phyloP scores from a whole-genome alignment of 2,888 invertebrate species.

The Caenorhabditis zanzibari region DNA sequence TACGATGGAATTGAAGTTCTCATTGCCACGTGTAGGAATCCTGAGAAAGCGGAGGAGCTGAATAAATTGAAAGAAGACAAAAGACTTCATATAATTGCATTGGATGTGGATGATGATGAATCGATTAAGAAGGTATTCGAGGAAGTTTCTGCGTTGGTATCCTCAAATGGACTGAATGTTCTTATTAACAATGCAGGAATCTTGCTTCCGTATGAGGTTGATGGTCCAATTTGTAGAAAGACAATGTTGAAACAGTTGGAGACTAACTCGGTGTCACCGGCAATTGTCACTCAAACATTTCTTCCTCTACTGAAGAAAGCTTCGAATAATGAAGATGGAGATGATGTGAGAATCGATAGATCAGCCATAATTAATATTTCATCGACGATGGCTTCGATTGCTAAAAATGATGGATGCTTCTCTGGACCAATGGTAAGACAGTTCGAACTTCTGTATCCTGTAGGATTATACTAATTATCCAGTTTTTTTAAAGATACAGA shows the following conservation, averaged over 20 bases:
- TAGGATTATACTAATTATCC: too few relatives aligned
- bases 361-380: slow-evolving; percentile 75
- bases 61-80: slow-evolving; percentile 33
- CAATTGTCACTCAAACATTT: slow-evolving; percentile 61
- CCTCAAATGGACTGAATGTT: slow-evolving; percentile 50
- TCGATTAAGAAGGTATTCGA: slow-evolving; percentile 55
- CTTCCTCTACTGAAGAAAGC: slow-evolving; percentile 66
- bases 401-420: slow-evolving; percentile 63
- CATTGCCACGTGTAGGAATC: slow-evolving; percentile 57
- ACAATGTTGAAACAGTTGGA: slow-evolving; percentile 58
- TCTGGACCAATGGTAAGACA: slow-evolving; percentile 58
- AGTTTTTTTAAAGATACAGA: too few relatives aligned
- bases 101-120: slow-evolving; percentile 60
- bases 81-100: slow-evolving; percentile 51
- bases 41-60: slow-evolving; percentile 53
- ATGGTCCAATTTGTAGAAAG: slow-evolving; percentile 43
- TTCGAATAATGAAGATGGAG: slow-evolving; percentile 7
- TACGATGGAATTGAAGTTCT: slow-evolving; percentile 37
- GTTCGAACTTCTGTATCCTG: not conserved
- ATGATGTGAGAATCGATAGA: slow-evolving; percentile 53
- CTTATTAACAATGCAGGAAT: slow-evolving; percentile 66
- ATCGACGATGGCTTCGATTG: slow-evolving; percentile 70
- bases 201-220: slow-evolving; percentile 53
- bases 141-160: slow-evolving; percentile 43
- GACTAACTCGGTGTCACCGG: slow-evolving; percentile 47